These are phyloP conservation scores for Aspidoscelis tigris DNA, from an alignment of 2,113 vertebrate genomes.

Conservation along the genomic window DNA sequence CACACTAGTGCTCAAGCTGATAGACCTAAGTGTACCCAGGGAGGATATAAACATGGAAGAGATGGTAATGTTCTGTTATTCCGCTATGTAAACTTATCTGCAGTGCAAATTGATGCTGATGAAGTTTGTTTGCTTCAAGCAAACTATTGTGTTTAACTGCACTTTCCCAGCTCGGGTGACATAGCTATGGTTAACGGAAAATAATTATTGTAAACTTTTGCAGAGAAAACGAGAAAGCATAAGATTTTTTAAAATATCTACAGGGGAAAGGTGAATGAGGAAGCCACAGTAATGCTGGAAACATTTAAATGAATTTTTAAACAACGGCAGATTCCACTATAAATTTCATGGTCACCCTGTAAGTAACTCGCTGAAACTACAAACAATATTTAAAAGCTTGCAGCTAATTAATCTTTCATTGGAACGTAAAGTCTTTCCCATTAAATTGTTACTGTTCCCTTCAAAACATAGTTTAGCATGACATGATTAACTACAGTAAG, in stretches of 20 bases:
- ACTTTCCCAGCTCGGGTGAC: too few species aligned
- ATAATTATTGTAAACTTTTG: too few species aligned
- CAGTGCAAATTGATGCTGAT: background rate
- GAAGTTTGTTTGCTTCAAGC: too few species aligned
- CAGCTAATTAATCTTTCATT: background rate
- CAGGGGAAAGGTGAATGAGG: too few species aligned
- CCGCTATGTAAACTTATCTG: slow-evolving; percentile 47
- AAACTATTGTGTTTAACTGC: too few species aligned
- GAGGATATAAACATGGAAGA: slow-evolving; percentile 31
- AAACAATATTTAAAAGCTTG: background rate
- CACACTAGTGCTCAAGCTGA: background rate
- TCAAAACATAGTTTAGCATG: background rate
- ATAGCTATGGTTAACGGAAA: too few species aligned
- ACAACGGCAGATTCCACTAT: background rate
- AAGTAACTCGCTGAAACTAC: background rate
- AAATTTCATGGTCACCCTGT: background rate
- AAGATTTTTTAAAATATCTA: too few species aligned
- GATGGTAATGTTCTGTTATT: slow-evolving; percentile 47
- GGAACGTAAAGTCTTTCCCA: background rate
- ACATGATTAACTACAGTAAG: background rate
- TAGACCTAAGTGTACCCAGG: background rate
- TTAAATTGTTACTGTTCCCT: background rate
- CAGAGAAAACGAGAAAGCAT: too few species aligned
- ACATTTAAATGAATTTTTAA: background rate
- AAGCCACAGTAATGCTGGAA: background rate